Evolutionary conservation across 1,140 invertebrate genomes (phyloP).

Genomic region (Oreohelix idahoensis): DNA sequence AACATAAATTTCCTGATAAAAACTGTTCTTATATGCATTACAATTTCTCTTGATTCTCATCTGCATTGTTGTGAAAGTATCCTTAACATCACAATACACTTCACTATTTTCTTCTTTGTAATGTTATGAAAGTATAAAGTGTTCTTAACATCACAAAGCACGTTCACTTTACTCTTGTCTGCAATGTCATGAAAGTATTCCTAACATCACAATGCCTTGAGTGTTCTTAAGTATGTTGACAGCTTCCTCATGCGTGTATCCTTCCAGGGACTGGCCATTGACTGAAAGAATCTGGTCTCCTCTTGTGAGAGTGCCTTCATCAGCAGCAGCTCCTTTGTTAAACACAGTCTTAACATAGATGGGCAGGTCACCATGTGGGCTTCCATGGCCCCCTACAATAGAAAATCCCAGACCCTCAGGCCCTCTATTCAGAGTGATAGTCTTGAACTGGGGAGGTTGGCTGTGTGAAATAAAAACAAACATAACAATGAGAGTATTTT

Average conservation of each 20-base stretch:
- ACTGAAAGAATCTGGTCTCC: slow-evolving; percentile 79
- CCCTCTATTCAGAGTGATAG: slow-evolving; percentile 81
- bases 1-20: too few species aligned
- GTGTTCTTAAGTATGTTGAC: slow-evolving; percentile 78
- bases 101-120: too few species aligned
- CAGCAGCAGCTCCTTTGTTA: slow-evolving; percentile 82
- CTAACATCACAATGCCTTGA: slow-evolving; percentile 76
- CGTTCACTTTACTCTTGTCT: too few species aligned
- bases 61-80: too few species aligned
- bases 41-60: too few species aligned
- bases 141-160: too few species aligned
- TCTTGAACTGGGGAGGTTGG: slow-evolving; percentile 66
- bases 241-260: slow-evolving; percentile 78
- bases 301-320: slow-evolving; percentile 78
- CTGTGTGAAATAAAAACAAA: slow-evolving; percentile 50
- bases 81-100: too few species aligned
- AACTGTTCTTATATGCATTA: too few species aligned
- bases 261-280: slow-evolving; percentile 76
- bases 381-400: slow-evolving; percentile 85
- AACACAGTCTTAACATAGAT: slow-evolving; percentile 90
- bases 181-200: slow-evolving; percentile 70
- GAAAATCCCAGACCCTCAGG: slow-evolving; percentile 85
- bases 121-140: too few species aligned
- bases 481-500: background rate
- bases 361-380: slow-evolving; percentile 83